These are phyloP conservation scores for Ochotona princeps DNA, from an alignment of 2,113 vertebrate species.

Conservation along the genomic window DNA sequence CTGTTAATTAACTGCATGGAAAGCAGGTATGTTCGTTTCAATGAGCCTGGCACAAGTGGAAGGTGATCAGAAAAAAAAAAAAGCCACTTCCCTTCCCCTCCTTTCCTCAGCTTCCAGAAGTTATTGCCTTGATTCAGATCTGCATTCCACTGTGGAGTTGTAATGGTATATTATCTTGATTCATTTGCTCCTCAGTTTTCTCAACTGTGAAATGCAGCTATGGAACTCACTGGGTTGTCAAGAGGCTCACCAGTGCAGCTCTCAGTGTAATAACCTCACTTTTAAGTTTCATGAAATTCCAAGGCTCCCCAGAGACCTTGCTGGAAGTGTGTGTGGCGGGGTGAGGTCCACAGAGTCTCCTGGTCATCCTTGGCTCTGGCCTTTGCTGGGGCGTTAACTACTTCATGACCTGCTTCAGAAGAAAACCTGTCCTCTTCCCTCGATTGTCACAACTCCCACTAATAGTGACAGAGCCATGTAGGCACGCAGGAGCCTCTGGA, in stretches of 20 bases:
- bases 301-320: neutral
- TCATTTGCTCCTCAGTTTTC: neutral
- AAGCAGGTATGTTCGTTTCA: neutral
- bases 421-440: neutral
- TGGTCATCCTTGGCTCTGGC: neutral
- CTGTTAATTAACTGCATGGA: neutral
- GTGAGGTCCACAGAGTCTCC: neutral
- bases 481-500: neutral
- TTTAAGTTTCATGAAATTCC: neutral
- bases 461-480: neutral
- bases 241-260: neutral
- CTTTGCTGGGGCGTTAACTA: neutral
- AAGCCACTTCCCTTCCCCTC: neutral
- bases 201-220: neutral
- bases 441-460: neutral
- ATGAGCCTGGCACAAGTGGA: neutral
- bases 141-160: neutral
- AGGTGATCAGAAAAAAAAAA: neutral
- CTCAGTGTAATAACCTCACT: no score
- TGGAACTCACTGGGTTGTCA: neutral
- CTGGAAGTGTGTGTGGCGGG: no score
- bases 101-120: neutral
- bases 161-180: neutral
- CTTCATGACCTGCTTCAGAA: neutral
- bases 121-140: neutral